phyloP scores from a whole-genome alignment of 2,797 vertebrate genomes.

The Limosa lapponica region DNA sequence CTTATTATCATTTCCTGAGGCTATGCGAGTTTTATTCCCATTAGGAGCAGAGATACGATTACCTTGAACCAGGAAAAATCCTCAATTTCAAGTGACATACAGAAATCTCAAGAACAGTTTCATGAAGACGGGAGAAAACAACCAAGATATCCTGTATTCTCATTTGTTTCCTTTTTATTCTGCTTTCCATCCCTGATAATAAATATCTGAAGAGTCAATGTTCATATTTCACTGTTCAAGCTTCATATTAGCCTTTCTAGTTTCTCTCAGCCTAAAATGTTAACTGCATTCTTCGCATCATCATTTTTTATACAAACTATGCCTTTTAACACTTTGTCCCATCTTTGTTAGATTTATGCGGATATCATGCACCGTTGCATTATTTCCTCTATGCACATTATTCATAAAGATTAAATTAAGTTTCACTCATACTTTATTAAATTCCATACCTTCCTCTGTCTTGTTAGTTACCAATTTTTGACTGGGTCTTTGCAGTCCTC shows the following conservation, averaged over 20 bases:
- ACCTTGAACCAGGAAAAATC: background rate
- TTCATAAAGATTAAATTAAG: background rate
- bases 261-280: background rate
- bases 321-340: background rate
- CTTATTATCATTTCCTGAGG: background rate
- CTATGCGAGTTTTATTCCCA: background rate
- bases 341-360: background rate
- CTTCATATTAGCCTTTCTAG: background rate
- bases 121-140: background rate
- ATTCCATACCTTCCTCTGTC: background rate
- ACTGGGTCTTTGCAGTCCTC: background rate
- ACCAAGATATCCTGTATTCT: background rate
- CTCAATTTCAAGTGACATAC: background rate
- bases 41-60: background rate
- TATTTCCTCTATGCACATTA: background rate
- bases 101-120: background rate
- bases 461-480: background rate
- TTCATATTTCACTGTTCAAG: background rate
- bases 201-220: background rate
- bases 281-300: background rate
- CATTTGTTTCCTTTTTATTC: background rate
- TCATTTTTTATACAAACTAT: background rate
- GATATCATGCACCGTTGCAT: background rate
- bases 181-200: background rate
- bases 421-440: background rate